Evolutionary conservation across 2,888 invertebrate species (phyloP), one percentile per base, ranked within the genome.

Genomic region (Nomada fabriciana): DNA sequence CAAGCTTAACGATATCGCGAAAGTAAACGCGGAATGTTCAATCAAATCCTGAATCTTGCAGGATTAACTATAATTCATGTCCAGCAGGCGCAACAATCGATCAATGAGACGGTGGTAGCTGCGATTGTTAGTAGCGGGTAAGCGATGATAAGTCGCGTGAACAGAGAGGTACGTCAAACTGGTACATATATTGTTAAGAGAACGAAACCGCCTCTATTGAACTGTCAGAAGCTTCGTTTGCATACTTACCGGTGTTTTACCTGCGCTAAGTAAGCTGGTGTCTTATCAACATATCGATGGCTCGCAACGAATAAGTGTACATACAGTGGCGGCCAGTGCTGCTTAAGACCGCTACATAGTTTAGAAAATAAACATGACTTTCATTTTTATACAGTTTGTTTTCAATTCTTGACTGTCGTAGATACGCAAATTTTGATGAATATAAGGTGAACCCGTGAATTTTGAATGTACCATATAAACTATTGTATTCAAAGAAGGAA

Each of bases 11-110:
- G 69, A 84, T 82, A 79, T 36, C 68, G 47, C 42, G 42, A 59
- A 68, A 70, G 18, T 52, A 59, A 52, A 57, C 18, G 55, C 15
- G 23, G 47, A 42, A 80, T 52, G 74, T 68, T 57, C 55, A 29
- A 82, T 43, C 77, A 64, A 75, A 42, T 53, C 61, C 60, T 83
- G 83, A 82, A 83, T 73, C 64, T 71, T 43, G 50, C 47, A 59
- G 67, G 53, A 75, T 80, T 42, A 13, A 57, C 81, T 69, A 83
- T 86, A 89, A 88, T 83, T 87, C 85, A 80, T 68, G 71, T 63
- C 82, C 80, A 79, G 75, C 76, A 64, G 75, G n/a, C 57, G 47
- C 76, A 77, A 73, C 76, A 84, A 74, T 77, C 71, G 72, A 87
- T 85, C 77, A 76, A 43, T 52, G 52, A 18, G 42, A 23, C 25